Evolutionary conservation across 2,888 invertebrate genomes (phyloP).

Genomic region (Ischnura elegans): DNA sequence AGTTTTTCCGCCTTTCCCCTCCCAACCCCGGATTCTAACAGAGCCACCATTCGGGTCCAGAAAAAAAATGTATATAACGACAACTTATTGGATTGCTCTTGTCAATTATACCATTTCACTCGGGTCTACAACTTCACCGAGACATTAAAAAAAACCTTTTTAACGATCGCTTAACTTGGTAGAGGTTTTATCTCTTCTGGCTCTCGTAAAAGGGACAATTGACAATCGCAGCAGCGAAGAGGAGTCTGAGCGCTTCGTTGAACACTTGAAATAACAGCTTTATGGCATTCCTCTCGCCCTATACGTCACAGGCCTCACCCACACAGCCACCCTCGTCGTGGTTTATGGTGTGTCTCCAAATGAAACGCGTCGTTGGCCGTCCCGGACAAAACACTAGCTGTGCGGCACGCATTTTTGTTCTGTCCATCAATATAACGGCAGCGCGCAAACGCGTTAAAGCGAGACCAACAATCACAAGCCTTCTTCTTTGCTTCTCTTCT

Average conservation of each 20-base stretch:
- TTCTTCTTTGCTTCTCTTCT: background rate
- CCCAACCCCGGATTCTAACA: background rate
- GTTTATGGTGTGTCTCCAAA: conserved; percentile 18
- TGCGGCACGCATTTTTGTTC: background rate
- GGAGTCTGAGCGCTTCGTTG: background rate
- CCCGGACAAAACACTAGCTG: background rate
- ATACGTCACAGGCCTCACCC: background rate
- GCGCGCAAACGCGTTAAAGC: background rate
- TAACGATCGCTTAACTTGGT: background rate
- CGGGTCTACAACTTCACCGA: background rate
- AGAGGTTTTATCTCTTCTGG: conserved; percentile 14
- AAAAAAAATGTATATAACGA: background rate
- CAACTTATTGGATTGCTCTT: background rate
- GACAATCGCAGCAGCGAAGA: background rate
- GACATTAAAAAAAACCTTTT: background rate
- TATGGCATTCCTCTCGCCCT: conserved; percentile 8
- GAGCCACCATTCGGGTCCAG: background rate
- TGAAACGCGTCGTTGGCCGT: conserved; percentile 13
- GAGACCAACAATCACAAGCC: background rate
- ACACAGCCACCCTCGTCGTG: background rate
- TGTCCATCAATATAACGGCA: background rate
- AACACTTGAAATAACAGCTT: conserved; percentile 26
- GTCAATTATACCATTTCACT: background rate
- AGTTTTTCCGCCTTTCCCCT: background rate
- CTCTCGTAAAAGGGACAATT: conserved; percentile 20